Conservation (phyloP, 2,113 vertebrate species). For the Anthoscopus minutus region DNA sequence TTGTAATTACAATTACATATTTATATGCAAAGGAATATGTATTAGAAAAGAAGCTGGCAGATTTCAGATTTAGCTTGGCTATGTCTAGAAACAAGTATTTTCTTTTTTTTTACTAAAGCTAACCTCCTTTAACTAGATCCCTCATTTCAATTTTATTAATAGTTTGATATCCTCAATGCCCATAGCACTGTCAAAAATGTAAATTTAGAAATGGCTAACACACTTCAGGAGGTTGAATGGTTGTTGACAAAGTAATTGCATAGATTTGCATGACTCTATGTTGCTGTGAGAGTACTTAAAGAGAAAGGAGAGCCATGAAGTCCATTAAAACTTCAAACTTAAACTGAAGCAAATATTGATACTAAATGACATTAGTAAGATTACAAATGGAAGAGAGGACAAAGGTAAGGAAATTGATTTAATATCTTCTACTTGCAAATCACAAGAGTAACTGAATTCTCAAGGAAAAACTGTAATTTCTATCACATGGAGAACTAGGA, state of each 20-base stretch:
- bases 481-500: neutral
- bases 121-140: neutral
- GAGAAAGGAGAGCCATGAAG: neutral
- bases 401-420: neutral
- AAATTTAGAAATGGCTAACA: neutral
- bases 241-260: neutral
- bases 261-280: neutral
- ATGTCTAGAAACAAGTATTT: neutral
- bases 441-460: neutral
- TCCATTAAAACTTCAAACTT: neutral
- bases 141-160: neutral
- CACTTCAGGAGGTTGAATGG: neutral
- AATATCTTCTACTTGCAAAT: neutral
- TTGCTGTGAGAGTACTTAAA: neutral
- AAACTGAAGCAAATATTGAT: neutral
- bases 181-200: neutral
- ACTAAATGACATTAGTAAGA: neutral
- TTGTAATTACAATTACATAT: neutral
- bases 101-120: neutral
- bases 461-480: neutral
- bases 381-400: neutral
- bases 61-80: neutral
- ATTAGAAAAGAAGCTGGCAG: neutral
- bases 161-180: neutral
- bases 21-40: neutral